These are phyloP conservation scores for Ascidia mentula DNA, from an alignment of 23 tunicate genomes.

Conservation along the genomic window DNA sequence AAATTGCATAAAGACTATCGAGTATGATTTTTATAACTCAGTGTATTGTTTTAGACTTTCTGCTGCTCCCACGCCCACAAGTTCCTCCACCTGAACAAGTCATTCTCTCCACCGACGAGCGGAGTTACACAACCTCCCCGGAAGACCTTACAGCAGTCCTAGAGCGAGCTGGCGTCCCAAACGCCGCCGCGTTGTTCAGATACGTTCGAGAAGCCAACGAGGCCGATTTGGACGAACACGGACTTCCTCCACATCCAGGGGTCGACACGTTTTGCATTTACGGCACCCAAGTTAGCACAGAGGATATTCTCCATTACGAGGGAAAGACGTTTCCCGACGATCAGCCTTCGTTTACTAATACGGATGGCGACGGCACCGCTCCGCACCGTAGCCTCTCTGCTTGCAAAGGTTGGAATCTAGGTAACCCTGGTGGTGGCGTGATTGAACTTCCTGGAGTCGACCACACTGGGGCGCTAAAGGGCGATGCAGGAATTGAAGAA, in stretches of 20 bases:
- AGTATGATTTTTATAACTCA: too few species aligned
- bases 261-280: slow-evolving; percentile 56
- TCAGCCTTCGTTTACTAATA: slow-evolving; percentile 20
- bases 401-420: slow-evolving; percentile 47
- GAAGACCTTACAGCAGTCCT: neutral
- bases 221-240: neutral
- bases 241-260: slow-evolving; percentile 40
- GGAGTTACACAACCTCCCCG: slow-evolving; percentile 25
- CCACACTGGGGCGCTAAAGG: slow-evolving; percentile 29
- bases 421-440: neutral
- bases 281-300: slow-evolving; percentile 37
- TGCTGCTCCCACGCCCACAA: slow-evolving; percentile 31
- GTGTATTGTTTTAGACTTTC: slow-evolving; percentile 45
- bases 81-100: slow-evolving; percentile 9
- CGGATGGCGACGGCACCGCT: slow-evolving; percentile 50
- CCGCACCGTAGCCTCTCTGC: slow-evolving; percentile 31
- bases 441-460: slow-evolving; percentile 29
- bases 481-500: slow-evolving; percentile 16
- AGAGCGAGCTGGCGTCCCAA: neutral
- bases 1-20: too few species aligned
- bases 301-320: slow-evolving; percentile 21
- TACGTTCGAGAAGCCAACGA: slow-evolving; percentile 25
- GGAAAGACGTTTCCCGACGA: slow-evolving; percentile 54
- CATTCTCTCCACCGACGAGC: slow-evolving; percentile 33
- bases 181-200: slow-evolving; percentile 5